Conservation (phyloP, 2,113 vertebrate genomes). For the Tachuris rubrigastra region DNA sequence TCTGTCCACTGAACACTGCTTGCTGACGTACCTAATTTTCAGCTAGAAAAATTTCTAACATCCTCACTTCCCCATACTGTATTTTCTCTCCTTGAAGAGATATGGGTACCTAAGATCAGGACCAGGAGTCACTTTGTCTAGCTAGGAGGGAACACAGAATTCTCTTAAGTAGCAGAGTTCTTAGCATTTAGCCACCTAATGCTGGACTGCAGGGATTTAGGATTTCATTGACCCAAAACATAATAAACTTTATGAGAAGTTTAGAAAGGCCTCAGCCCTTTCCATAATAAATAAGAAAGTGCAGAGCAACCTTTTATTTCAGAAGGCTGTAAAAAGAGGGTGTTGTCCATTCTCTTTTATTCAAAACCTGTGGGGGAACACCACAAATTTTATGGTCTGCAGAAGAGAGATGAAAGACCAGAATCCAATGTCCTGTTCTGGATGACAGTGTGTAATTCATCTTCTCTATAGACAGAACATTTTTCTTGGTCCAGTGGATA, state of each 20-base stretch:
- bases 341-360: background rate
- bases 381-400: background rate
- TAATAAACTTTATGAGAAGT: background rate
- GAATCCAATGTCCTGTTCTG: background rate
- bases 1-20: background rate
- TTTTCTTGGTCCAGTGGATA: background rate
- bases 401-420: background rate
- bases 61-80: background rate
- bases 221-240: background rate
- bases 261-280: background rate
- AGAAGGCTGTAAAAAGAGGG: background rate
- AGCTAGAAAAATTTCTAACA: background rate
- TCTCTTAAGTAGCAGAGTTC: background rate
- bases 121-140: background rate
- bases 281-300: background rate
- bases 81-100: background rate
- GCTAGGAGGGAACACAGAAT: accelerated
- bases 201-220: background rate
- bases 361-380: background rate
- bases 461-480: background rate
- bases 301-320: background rate
- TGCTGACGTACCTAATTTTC: background rate
- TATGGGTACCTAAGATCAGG: background rate
- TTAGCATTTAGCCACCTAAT: background rate
- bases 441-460: accelerated